Percentiles rank a stretch among this genome's conserved stretches.
These are phyloP conservation scores for Equus quagga DNA, from an alignment of 2,113 vertebrate genomes.

Conservation along the genomic window DNA sequence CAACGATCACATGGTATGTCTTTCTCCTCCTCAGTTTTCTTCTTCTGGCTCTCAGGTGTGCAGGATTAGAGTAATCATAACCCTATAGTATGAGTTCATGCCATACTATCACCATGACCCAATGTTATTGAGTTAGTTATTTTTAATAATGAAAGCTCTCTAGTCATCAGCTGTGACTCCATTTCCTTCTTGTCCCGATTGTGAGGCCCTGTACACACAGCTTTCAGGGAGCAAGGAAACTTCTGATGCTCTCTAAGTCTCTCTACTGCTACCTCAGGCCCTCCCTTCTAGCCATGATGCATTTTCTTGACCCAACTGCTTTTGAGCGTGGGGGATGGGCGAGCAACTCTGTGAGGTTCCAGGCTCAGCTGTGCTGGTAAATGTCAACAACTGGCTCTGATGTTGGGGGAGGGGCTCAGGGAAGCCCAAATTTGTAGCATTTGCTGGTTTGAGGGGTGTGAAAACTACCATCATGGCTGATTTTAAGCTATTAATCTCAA, in stretches of 20 bases:
- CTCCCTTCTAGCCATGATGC: not conserved
- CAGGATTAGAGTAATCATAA: not conserved
- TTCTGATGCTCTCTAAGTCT: not conserved
- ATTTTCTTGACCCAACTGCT: not conserved
- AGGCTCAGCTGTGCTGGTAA: not conserved
- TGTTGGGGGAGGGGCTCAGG: not conserved
- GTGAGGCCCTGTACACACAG: not conserved
- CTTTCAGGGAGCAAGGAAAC: not conserved
- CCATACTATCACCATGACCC: not conserved
- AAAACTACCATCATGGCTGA: not conserved
- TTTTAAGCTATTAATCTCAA: not conserved
- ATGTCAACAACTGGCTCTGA: not conserved
- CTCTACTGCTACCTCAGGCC: not conserved
- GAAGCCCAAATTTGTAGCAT: not conserved
- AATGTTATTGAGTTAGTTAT: not conserved
- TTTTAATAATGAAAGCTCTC: not conserved
- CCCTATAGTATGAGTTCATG: not conserved
- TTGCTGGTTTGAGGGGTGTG: not conserved
- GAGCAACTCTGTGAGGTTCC: not conserved
- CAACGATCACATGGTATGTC: fast-evolving
- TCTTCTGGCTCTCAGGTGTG: not conserved
- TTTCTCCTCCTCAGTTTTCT: not conserved
- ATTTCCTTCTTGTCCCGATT: not conserved
- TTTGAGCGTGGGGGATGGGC: not conserved
- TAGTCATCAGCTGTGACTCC: not conserved